Percentiles rank a stretch among this genome's conserved stretches.
These are phyloP conservation scores for Callaeas wilsoni DNA, from an alignment of 2,113 vertebrate genomes.

Conservation along the genomic window DNA sequence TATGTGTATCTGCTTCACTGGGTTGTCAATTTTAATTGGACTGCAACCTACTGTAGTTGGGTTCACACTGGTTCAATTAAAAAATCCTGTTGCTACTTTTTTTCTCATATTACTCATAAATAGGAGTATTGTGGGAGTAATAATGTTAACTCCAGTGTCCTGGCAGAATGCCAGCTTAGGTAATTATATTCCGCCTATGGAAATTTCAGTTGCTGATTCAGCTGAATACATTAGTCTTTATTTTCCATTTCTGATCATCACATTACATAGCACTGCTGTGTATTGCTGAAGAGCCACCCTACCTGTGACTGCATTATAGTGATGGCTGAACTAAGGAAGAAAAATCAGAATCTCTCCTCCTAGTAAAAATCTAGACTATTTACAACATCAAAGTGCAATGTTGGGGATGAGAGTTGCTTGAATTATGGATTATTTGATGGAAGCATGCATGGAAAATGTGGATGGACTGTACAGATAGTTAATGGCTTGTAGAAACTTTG, in stretches of 20 bases:
- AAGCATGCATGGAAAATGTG: neutral
- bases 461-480: neutral
- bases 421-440: neutral
- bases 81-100: constrained; percentile 63
- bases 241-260: neutral
- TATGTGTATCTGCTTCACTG: constrained; percentile 54
- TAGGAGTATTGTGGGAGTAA: constrained; percentile 27
- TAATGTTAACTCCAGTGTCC: constrained; percentile 38
- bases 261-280: neutral
- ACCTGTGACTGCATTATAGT: neutral
- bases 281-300: neutral
- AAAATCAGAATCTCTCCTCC: neutral
- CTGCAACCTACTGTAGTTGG: constrained; percentile 46
- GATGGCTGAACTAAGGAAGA: neutral
- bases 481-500: neutral
- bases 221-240: constrained; percentile 8
- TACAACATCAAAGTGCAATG: neutral
- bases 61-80: constrained; percentile 65
- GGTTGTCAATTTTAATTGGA: constrained; percentile 73
- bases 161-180: constrained; percentile 34
- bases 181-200: constrained; percentile 15
- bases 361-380: neutral
- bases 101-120: constrained; percentile 34
- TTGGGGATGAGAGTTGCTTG: neutral
- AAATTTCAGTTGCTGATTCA: neutral